These are phyloP conservation scores for Saimiri boliviensis DNA, from an alignment of 2,113 vertebrate genomes.

Conservation along the genomic window DNA sequence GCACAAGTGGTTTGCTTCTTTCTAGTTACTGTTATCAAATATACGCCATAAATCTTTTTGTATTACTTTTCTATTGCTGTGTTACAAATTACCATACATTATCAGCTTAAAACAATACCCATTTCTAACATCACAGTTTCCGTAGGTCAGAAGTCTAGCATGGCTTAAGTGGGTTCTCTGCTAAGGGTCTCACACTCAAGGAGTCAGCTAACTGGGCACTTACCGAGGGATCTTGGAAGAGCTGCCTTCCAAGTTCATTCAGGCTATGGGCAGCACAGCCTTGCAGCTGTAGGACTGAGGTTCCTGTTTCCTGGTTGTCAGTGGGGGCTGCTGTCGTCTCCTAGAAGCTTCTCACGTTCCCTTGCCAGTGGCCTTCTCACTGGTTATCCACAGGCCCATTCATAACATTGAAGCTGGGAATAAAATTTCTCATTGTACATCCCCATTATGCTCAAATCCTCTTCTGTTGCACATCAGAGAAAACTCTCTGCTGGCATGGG, in stretches of 20 bases:
- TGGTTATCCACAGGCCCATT: not conserved
- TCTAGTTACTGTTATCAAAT: not conserved
- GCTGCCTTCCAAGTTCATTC: not conserved
- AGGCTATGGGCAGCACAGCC: not conserved
- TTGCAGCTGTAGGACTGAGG: not conserved
- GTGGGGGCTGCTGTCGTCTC: not conserved
- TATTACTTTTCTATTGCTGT: not conserved
- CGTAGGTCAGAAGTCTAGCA: not conserved
- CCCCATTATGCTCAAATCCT: not conserved
- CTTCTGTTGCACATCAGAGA: not conserved
- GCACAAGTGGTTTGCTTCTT: slow-evolving; percentile 5
- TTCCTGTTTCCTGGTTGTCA: not conserved
- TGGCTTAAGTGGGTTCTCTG: not conserved
- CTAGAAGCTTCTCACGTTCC: not conserved
- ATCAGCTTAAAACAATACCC: not conserved
- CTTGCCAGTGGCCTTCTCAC: not conserved
- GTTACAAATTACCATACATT: not conserved
- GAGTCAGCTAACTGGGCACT: not conserved
- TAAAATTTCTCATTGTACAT: not conserved
- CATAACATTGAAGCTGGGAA: not conserved
- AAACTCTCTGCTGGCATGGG: not conserved
- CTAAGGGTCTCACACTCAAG: not conserved
- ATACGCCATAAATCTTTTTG: not conserved
- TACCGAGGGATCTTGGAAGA: not conserved
- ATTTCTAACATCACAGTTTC: not conserved